phyloP scores from a whole-genome alignment of 2,113 vertebrate species.

The Sigmodon hispidus region DNA sequence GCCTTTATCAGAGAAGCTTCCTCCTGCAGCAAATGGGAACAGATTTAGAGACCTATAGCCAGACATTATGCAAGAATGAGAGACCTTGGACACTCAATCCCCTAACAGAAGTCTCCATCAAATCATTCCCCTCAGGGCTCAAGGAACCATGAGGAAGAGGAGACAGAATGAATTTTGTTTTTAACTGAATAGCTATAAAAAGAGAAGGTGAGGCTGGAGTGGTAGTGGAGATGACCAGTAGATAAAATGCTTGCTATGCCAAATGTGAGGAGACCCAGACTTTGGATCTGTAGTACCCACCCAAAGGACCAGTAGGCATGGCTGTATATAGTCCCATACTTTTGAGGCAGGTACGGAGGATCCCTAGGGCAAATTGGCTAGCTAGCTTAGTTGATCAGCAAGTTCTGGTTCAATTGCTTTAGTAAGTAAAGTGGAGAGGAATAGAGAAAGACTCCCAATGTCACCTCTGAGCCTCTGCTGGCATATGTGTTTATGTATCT shows the following conservation, averaged over 20 bases:
- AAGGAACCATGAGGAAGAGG: neutral
- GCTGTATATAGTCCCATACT: neutral
- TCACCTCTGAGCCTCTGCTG: neutral
- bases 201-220: neutral
- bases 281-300: neutral
- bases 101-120: neutral
- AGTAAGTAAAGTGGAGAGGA: neutral
- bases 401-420: neutral
- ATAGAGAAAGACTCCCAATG: neutral
- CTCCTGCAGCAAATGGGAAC: neutral
- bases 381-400: neutral
- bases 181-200: too few species aligned
- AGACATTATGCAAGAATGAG: neutral
- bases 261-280: neutral
- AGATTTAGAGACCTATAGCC: neutral
- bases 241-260: neutral
- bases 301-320: neutral
- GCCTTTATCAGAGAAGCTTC: neutral
- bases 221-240: neutral
- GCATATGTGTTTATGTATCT: neutral
- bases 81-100: neutral
- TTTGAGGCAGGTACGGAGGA: neutral
- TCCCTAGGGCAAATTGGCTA: neutral
- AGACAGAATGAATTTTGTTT: neutral
- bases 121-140: neutral